Conservation (phyloP, 2,113 vertebrate genomes). For the Steatornis caripensis region DNA sequence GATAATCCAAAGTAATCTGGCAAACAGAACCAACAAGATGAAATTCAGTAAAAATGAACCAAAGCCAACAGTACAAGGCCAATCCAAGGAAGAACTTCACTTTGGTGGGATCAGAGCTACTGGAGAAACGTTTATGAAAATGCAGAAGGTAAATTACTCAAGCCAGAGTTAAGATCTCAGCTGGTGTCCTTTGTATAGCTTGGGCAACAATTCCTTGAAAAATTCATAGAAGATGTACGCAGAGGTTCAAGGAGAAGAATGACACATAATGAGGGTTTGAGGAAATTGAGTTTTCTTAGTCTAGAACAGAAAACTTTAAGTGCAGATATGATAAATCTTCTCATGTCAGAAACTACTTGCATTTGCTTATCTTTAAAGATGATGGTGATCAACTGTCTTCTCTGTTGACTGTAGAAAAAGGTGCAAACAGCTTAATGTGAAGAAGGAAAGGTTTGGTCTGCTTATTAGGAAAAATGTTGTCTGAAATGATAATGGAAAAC, state of each 20-base stretch:
- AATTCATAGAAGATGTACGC: neutral
- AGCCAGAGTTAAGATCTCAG: neutral
- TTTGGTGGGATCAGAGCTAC: neutral
- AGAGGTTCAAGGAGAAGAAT: neutral
- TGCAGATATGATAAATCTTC: neutral
- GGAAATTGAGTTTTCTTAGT: neutral
- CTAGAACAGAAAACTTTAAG: neutral
- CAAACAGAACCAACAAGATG: neutral
- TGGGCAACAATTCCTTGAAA: neutral
- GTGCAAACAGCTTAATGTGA: neutral
- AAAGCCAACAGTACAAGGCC: neutral
- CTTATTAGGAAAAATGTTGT: neutral
- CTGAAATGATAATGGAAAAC: neutral
- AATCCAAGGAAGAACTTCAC: neutral
- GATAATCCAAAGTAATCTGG: neutral
- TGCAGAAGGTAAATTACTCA: neutral
- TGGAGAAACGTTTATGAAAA: neutral
- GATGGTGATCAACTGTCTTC: neutral
- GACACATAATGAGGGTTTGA: neutral
- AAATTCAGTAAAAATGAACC: neutral
- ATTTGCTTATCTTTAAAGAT: neutral
- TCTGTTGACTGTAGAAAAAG: neutral
- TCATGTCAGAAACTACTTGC: neutral
- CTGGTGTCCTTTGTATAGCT: neutral
- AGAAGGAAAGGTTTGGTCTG: neutral